A percentile compares a stretch with the other conserved stretches of the same genome.
Evolutionary conservation across 2,113 vertebrate genomes (phyloP).

Genomic region (Electrona antarctica): DNA sequence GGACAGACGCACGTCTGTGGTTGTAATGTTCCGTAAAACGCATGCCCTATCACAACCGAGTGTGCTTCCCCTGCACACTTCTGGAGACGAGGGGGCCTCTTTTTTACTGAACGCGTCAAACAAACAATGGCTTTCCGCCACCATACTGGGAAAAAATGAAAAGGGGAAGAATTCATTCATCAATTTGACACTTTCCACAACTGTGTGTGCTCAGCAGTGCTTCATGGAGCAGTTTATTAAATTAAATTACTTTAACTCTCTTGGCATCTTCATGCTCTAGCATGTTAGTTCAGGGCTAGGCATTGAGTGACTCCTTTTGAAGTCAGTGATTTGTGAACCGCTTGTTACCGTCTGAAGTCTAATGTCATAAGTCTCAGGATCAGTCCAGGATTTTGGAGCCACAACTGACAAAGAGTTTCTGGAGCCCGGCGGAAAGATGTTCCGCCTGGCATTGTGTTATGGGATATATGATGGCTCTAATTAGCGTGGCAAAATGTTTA

Average conservation of each 20-base stretch:
- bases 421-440: background rate
- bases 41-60: constrained; percentile 30
- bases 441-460: too few species aligned
- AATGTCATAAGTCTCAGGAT: background rate
- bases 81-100: constrained; percentile 15
- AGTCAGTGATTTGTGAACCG: background rate
- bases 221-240: background rate
- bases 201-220: background rate
- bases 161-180: constrained; percentile 38
- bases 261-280: background rate
- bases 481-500: too few species aligned
- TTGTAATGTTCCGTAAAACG: constrained; percentile 22
- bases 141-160: constrained; percentile 12
- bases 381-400: background rate
- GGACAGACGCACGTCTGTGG: background rate
- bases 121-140: constrained; percentile 46
- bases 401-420: background rate
- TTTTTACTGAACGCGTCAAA: constrained; percentile 41
- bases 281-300: background rate
- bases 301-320: background rate
- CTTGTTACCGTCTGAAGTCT: background rate
- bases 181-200: constrained; percentile 43
- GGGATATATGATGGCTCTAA: too few species aligned
- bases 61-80: constrained; percentile 30
- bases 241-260: background rate